phyloP scores from a whole-genome alignment of 2,797 vertebrate species.

The Kryptolebias ocellatus region DNA sequence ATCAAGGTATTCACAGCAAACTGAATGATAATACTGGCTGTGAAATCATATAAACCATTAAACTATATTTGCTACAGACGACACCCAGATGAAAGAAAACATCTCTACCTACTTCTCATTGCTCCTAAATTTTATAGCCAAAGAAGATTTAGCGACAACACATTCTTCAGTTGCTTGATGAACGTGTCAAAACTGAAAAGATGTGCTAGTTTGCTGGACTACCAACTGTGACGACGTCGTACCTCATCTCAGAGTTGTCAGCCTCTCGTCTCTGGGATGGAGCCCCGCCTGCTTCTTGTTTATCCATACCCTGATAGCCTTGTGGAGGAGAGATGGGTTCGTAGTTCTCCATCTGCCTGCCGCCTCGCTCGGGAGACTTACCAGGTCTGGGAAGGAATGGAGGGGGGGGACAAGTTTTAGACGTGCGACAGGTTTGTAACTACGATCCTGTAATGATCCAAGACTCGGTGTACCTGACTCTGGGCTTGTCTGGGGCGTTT shows the following conservation, averaged over 20 bases:
- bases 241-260: conserved; percentile 94
- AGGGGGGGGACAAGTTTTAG: background rate
- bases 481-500: conserved; percentile 89
- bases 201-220: no score
- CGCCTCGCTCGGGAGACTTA: conserved; percentile 94
- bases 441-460: background rate
- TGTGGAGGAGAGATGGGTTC: conserved; percentile 98
- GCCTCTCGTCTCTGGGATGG: conserved; percentile 86
- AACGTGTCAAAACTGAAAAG: background rate
- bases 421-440: background rate
- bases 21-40: no score
- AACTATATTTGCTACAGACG: no score
- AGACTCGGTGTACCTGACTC: conserved; percentile 85
- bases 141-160: no score
- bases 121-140: no score
- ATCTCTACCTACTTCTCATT: no score
- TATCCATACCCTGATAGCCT: conserved; percentile 88
- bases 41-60: no score
- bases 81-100: no score
- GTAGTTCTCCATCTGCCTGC: conserved; percentile 90
- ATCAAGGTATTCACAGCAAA: no score
- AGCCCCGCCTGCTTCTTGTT: conserved; percentile 86
- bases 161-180: no score
- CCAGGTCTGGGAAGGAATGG: conserved; percentile 83
- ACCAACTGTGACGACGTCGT: background rate